Base-by-base conservation (phyloP, 2,797 vertebrate species). In the Enteromius argenteus region DNA sequence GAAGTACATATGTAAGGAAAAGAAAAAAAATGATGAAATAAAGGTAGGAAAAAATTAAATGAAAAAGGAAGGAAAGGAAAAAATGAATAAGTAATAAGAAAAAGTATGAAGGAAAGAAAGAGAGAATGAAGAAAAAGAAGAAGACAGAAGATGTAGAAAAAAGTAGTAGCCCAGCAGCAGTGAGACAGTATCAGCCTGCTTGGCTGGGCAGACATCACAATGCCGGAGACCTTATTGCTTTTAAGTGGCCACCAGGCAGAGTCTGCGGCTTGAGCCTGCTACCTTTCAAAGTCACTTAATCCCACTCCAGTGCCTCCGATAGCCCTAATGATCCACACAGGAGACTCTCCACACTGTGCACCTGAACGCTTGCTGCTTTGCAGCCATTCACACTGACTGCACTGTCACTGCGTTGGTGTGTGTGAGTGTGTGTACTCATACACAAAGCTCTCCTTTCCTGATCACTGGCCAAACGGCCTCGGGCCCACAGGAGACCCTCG, bases 251-350 rank as follows among this genome's bases (percentile, higher is more conserved):
- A 81, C 86, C 85, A 86, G 86, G 80, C 84, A 86, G 86, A 80
- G 79, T 77, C 71, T 81, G 56, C 68, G 80, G 58, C 83, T 81
- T 72, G 79, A 81, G 80, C 64, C 79, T 74, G 85, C 86, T 86
- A 80, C 80, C 83, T 85, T 72, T 79, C 83, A 88, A 82, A 90
- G 90, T 90, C 90, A 84, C 91, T 91, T 94, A 94, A 94, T 95
- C 93, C 92, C 91, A 87, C 92, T 87, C 89, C 93, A 94, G 92
- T 94, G 92, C 91, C 89, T 91, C 90, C 92, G 91, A 93, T 94
- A 92, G 94, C 88, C 87, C 91, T 94, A 94, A 94, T 94, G 93
- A 94, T 91, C 93, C 92, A 93, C 91, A 92, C 86, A 91, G 90
- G 90, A 79, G 81, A 67, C 68, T 83, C 78, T 79, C 76, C 84